A percentile compares a stretch with the other conserved stretches of the same genome.
phyloP scores from a whole-genome alignment of 2,888 invertebrate species.

The Nomada fabriciana region DNA sequence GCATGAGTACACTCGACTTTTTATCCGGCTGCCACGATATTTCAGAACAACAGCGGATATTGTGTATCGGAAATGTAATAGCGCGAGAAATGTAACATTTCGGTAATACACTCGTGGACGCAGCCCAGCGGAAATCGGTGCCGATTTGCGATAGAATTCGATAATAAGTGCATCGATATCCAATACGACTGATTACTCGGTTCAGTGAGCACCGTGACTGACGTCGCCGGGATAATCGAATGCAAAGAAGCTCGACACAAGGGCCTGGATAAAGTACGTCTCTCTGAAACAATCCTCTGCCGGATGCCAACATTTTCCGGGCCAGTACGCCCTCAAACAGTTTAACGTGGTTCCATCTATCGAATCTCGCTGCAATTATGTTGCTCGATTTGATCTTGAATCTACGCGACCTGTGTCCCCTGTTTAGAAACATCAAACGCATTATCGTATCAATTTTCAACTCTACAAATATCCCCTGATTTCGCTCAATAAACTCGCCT shows the following conservation, averaged over 20 bases:
- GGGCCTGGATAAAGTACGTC: slow-evolving; percentile 43
- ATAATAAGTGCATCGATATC: slow-evolving; percentile 53
- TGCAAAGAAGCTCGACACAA: slow-evolving; percentile 43
- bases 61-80: slow-evolving; percentile 31
- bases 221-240: slow-evolving; percentile 61
- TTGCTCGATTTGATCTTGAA: background rate
- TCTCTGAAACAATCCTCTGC: slow-evolving; percentile 35
- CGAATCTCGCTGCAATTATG: slow-evolving; percentile 8
- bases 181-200: slow-evolving; percentile 57
- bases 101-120: slow-evolving; percentile 22
- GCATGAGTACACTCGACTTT: background rate
- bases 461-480: background rate
- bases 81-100: slow-evolving; percentile 37
- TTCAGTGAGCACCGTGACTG: slow-evolving; percentile 55
- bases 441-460: background rate
- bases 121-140: slow-evolving; percentile 15
- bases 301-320: slow-evolving; percentile 47
- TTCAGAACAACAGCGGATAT: background rate
- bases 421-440: background rate
- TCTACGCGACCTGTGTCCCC: background rate
- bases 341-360: background rate
- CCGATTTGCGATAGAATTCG: slow-evolving; percentile 37
- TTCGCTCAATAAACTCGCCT: too few relatives aligned
- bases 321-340: background rate
- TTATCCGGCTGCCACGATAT: slow-evolving; percentile 6